Evolutionary conservation across 2,797 vertebrate genomes (phyloP), one percentile per base, ranked within the genome.

Genomic region (Potorous gilbertii): DNA sequence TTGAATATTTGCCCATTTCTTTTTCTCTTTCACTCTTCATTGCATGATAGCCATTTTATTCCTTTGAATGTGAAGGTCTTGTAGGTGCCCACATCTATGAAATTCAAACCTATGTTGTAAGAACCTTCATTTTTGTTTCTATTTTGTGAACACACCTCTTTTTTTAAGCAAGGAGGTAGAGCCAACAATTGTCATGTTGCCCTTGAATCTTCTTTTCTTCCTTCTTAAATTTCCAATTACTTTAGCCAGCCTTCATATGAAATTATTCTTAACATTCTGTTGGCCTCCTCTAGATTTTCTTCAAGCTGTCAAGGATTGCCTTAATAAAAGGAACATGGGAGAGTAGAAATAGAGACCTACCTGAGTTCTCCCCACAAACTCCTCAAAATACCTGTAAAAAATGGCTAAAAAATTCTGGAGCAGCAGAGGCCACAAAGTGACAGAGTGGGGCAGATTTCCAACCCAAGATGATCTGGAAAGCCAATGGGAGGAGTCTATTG

Each of bases 1-100:
- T 54, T 91, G 52, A 96, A n/a, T 56, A 94, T 92, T 90, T 95
- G 8, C 16, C 34, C 56, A 10, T 90, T 55, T 92, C n/a, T 98
- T 97, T 27, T 16, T 93, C 55, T 93, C 54, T 81, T 9, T 81
- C 74, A 46, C 2, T 81, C 21, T 40, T 93, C 24, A 0, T 92
- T 89, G 31, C 5, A 55, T 94, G 55, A 74, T 50, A 57, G 54
- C 90, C 11, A 59, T 27, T 3, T 29, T 93, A 91, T 24, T 28
- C 91, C 46, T 93, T 16, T 87, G 18, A 56, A 14, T 54, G 56
- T n/a, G 10, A n/a, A 92, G 5, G 24, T 92, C 91, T 95, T 54
- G 94, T 29, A 74, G 81, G 3, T 74, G 34, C 92, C 5, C 90
- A 8, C 10, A 54, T 95, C 16, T 55, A 40, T 28, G 62, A 92